Base-by-base conservation (phyloP, 2,113 vertebrate species). In the Dinomys branickii region DNA sequence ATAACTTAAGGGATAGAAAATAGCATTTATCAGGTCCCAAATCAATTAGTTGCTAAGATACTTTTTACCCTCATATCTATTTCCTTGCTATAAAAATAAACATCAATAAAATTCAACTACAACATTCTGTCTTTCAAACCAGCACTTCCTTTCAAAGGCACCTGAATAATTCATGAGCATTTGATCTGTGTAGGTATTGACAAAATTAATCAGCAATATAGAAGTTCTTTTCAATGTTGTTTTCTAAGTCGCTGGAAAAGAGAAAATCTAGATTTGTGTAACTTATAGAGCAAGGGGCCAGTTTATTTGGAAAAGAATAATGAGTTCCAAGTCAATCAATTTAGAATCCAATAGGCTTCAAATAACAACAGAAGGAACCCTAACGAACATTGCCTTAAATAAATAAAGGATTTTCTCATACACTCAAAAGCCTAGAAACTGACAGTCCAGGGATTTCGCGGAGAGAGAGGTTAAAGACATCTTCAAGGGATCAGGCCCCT, bases 51-150 rank as follows among this genome's bases (percentile, higher is more conserved):
- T 78, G 8, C 67, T 61, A 75, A 52, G 26, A 82, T 87, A 33
- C 85, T 19, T 88, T 92, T 90, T n/a, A 85, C 83, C 14, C 14
- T 56, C 8, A 50, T 71, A 86, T 88, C 78, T 85, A 71, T 86
- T 94, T 19, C 0, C 24, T 19, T 88, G 41, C 28, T 88, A 63
- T 81, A 59, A 90, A 95, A 95, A 90, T 8, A 4, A 81, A 91
- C 5, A 10, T 2, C 22, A 77, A 61, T 65, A 47, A 78, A 78
- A 65, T 54, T 14, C 10, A 90, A 78, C 69, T 56, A 50, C 6
- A 17, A 7, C 59, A n/a, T 63, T 82, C 12, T 54, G 30, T 80
- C 28, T 91, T 89, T 94, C 28, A 81, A 78, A 83, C 84, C 19
- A 61, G 17, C 4, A 10, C 82, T 80, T 83, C 19, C 44, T 12